phyloP scores from a whole-genome alignment of 2,888 invertebrate species.

The Lapara coniferarum region DNA sequence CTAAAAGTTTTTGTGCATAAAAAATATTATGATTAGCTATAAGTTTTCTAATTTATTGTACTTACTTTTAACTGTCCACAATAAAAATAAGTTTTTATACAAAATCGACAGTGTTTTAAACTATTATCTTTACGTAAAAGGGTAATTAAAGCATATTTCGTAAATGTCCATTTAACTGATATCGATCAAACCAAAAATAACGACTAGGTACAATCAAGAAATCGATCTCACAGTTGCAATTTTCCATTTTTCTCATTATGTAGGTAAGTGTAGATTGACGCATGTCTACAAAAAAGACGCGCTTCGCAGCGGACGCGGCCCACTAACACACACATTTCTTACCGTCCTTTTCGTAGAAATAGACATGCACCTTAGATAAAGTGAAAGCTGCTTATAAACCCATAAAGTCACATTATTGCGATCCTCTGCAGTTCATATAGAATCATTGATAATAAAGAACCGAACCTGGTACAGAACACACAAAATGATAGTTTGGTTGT shows the following conservation, averaged over 20 bases:
- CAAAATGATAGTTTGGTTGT: no score
- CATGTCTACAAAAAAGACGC: constrained; percentile 68
- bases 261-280: constrained; percentile 67
- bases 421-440: constrained; percentile 59
- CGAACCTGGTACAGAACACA: constrained; percentile 26
- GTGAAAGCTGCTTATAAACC: constrained; percentile 80
- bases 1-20: not conserved
- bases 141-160: not conserved
- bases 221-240: constrained; percentile 36
- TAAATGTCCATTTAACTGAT: not conserved
- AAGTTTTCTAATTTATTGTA: constrained; percentile 1
- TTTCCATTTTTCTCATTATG: constrained; percentile 72
- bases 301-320: constrained; percentile 74
- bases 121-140: not conserved
- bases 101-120: not conserved
- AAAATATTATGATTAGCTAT: not conserved
- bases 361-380: constrained; percentile 76
- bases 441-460: constrained; percentile 53
- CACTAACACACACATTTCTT: constrained; percentile 81
- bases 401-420: constrained; percentile 76
- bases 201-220: constrained; percentile 7
- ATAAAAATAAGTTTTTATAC: not conserved
- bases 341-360: constrained; percentile 81
- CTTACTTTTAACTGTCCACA: not conserved
- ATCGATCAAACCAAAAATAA: constrained; percentile 4